Evolutionary conservation across 2,113 vertebrate genomes (phyloP).

Genomic region (Tachysurus vachellii): DNA sequence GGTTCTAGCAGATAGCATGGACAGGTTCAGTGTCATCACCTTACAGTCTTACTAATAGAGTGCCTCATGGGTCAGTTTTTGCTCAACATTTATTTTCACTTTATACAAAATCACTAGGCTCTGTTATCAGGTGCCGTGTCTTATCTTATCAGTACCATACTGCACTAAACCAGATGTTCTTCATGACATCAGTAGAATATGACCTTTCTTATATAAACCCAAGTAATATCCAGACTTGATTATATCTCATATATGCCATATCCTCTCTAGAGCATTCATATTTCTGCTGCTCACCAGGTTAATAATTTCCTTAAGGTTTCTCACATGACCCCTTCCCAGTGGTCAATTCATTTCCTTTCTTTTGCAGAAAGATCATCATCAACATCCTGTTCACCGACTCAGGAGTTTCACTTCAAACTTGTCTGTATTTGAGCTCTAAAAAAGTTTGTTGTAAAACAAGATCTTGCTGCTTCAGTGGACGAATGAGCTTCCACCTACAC

Average conservation of each 20-base stretch:
- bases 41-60: neutral
- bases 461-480: neutral
- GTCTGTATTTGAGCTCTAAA: neutral
- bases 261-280: neutral
- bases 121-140: neutral
- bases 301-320: neutral
- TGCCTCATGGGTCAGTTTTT: slow-evolving; percentile 9
- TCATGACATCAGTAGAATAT: neutral
- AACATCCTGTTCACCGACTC: neutral
- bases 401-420: neutral
- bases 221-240: neutral
- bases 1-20: neutral
- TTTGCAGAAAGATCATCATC: neutral
- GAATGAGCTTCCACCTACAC: neutral
- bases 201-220: neutral
- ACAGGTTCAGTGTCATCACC: neutral
- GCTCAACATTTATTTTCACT: neutral
- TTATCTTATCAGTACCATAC: neutral
- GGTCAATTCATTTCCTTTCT: neutral
- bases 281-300: neutral
- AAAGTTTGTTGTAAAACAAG: neutral
- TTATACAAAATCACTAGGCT: neutral
- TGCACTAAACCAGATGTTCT: neutral
- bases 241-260: neutral
- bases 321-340: neutral